Base-by-base conservation (phyloP, 2,797 vertebrate species). In the Coilia nasus region DNA sequence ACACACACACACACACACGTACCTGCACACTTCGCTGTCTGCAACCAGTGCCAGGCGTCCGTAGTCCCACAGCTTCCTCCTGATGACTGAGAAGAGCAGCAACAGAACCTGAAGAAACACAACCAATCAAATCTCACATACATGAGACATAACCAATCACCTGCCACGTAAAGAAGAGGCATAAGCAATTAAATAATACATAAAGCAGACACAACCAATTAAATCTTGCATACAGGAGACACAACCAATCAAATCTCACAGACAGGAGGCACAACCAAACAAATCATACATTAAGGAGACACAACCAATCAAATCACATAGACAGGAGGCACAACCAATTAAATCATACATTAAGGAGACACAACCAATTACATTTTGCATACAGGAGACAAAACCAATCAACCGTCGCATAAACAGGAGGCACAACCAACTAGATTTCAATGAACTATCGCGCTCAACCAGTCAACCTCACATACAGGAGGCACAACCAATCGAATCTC, bases 1-100 rank as follows among this genome's bases (percentile, higher is more conserved):
- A 28, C 62, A 28, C 62, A 67, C 15, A 19, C 31, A 21, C 35
- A 28, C 59, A n/a, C 78, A 81, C n/a, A 62, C n/a, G 41, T 23
- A 71, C 35, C 86, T 94, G 82, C 80, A 96, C 95, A 91, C 96
- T 82, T 95, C 93, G 12, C 83, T 90, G 90, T 98, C 97, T 31
- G 98, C 95, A 2, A 99, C 95, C 84, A 99, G 91, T 0, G 98
- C 98, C 60, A 99, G 94, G 44, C 97, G 96, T 35, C 98, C 98
- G 0, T 97, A 97, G 92, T 99, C 98, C 98, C 98, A 99, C 89
- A 98, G 95, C 86, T 91, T 96, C 90, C 93, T 97, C 91, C 98
- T 95, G 94, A 99, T 97, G 86, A 96, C 0, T 3, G 97, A 93
- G 92, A 99, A 99, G 46, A 96, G 21, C 11, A 93, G 35, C 86